Evolutionary conservation across 2,113 vertebrate species (phyloP), one percentile per base, ranked within the genome.

Genomic region (Phalacrocorax aristotelis): DNA sequence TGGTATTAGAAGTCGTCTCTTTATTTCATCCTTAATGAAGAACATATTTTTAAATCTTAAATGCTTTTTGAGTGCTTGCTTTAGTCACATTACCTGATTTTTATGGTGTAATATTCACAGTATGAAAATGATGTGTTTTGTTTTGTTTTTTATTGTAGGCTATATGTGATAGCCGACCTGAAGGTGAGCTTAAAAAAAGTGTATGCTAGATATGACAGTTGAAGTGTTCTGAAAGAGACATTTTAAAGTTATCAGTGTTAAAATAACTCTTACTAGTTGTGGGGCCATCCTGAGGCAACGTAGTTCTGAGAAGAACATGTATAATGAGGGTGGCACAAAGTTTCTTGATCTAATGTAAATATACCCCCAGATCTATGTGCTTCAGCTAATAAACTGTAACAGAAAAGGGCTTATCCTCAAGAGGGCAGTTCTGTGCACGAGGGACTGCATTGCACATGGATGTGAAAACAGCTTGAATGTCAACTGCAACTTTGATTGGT

Each of bases 81-180:
- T 82, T 51, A 49, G 26, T 11, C 76, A 7, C 42, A 6, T 71
- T 51, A 40, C 13, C 21, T 89, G 29, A 32, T 51, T 68, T 75
- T 57, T 51, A 27, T 74, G 54, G 69, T 74, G 30, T 74, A 49
- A 25, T 90, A 57, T 61, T 80, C 65, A 71, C n/a, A 52, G 38
- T 71, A 14, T 23, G 74, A 81, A 93, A 87, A 65, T 90, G 4
- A 74, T 86, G 72, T 81, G 11, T 21, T 88, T 79, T 78, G 34
- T 62, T 94, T 75, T 76, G 68, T 66, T 97, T 79, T 88, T 55
- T 94, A 20, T 98, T 98, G 51, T 96, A 99, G 99, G 95, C 93
- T 69, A 52, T 99, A 93, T 98, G 98, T 98, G 98, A 98, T 74
- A 93, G 98, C 95, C 98, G 78, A 95, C 97, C 98, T 98, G 98